Evolutionary conservation across 2,888 invertebrate genomes (phyloP).

Genomic region (Drosophila subsilvestris): DNA sequence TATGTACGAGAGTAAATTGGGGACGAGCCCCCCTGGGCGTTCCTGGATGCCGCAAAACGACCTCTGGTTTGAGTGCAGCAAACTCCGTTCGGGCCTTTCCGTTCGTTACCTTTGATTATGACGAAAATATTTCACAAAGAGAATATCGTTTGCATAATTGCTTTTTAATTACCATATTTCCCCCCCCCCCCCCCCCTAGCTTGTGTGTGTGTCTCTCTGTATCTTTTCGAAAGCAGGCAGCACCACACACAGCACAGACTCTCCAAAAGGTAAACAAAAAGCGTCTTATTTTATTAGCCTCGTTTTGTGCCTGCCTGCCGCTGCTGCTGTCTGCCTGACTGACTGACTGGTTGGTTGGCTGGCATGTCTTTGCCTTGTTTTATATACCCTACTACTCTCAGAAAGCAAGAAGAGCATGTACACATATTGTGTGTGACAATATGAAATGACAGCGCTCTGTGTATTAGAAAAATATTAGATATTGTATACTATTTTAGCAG

Average conservation of each 20-base stretch:
- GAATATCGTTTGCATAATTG: constrained; percentile 65
- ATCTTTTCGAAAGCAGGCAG: neutral
- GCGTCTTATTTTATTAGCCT: constrained; percentile 43
- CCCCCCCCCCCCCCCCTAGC: constrained; percentile 9
- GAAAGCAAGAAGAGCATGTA: neutral
- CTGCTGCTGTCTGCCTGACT: constrained; percentile 16
- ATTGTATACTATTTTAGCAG: neutral
- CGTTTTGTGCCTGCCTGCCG: neutral
- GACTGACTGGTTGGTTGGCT: neutral
- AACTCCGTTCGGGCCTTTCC: constrained; percentile 1
- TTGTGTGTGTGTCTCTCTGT: neutral
- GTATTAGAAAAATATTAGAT: no score
- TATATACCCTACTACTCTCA: neutral
- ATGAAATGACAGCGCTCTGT: neutral
- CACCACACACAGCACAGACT: constrained; percentile 32
- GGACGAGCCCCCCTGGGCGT: constrained; percentile 42
- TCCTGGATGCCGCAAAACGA: neutral
- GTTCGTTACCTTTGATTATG: constrained; percentile 18
- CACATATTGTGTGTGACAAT: neutral
- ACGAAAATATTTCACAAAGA: constrained; percentile 28
- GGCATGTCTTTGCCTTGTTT: constrained; percentile 1
- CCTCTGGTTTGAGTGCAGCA: constrained; percentile 1
- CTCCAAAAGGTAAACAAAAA: constrained; percentile 57
- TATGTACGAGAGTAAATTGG: constrained; percentile 45
- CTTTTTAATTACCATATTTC: constrained; percentile 61